A percentile compares a stretch with the other conserved stretches of the same genome.
These are phyloP conservation scores for Capitulum mitella DNA, from an alignment of 2,888 invertebrate genomes.

Conservation along the genomic window DNA sequence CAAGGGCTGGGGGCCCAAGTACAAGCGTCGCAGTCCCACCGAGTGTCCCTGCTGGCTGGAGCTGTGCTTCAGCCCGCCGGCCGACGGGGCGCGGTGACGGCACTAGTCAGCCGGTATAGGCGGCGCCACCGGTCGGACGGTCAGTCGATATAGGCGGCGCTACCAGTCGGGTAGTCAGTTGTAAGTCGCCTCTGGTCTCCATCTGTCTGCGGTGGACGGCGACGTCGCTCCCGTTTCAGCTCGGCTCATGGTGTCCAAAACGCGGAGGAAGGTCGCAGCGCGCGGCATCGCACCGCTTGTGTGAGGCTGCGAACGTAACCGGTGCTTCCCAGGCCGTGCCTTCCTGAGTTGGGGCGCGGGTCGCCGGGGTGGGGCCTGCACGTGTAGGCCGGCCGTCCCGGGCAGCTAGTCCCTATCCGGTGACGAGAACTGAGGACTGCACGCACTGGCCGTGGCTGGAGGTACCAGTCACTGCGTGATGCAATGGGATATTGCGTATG, in stretches of 20 bases:
- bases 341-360: background rate
- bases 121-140: background rate
- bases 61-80: constrained; percentile 55
- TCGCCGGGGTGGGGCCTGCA: background rate
- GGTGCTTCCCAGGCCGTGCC: constrained; percentile 3
- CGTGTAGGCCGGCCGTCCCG: background rate
- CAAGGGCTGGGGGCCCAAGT: constrained; percentile 87
- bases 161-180: too few relatives aligned
- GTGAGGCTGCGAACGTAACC: background rate
- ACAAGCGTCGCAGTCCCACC: constrained; percentile 74
- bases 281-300: background rate
- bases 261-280: background rate
- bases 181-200: too few relatives aligned
- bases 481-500: constrained; percentile 4
- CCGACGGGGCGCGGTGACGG: background rate
- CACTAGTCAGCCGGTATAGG: constrained; percentile 9
- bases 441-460: background rate
- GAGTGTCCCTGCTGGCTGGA: constrained; percentile 91
- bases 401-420: background rate
- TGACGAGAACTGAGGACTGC: background rate
- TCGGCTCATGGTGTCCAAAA: background rate
- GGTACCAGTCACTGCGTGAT: background rate
- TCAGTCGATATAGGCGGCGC: too few relatives aligned
- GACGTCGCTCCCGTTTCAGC: background rate
- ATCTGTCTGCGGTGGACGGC: too few relatives aligned